These are phyloP conservation scores for Phalacrocorax aristotelis DNA, from an alignment of 2,113 vertebrate species.

Conservation along the genomic window DNA sequence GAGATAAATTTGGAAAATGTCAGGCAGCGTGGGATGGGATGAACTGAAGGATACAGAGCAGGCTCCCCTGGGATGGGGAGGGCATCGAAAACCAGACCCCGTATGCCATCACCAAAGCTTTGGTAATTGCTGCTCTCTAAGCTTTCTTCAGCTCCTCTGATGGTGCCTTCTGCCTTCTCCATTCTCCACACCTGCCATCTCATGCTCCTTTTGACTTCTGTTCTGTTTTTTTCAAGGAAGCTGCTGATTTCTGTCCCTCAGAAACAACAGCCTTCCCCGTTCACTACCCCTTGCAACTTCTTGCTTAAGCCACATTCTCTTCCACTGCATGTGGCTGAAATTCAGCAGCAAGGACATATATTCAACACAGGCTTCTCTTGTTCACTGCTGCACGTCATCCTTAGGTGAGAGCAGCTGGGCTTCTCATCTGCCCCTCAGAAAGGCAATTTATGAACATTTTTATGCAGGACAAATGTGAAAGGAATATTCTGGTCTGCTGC, in stretches of 20 bases:
- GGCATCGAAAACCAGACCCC: not conserved
- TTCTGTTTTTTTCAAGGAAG: not conserved
- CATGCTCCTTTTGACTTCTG: not conserved
- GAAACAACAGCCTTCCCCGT: not conserved
- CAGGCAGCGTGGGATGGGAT: not conserved
- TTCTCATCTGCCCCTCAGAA: not conserved
- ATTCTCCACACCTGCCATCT: not conserved
- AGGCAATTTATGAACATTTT: slow-evolving; percentile 21
- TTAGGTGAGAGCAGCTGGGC: not conserved
- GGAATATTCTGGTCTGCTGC: not conserved
- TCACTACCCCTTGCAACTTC: not conserved
- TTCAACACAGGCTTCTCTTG: not conserved
- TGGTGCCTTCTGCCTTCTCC: not conserved
- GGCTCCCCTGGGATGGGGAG: not conserved
- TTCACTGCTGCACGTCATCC: not conserved
- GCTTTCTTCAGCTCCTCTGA: not conserved
- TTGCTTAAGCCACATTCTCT: not conserved
- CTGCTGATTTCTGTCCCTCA: not conserved
- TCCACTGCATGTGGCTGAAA: not conserved
- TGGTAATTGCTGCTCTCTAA: not conserved
- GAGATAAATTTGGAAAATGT: not conserved
- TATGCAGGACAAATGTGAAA: slow-evolving; percentile 15
- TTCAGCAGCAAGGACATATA: not conserved
- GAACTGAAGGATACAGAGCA: not conserved
- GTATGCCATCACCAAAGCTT: not conserved